Evolutionary conservation across 2,888 invertebrate genomes (phyloP).

Genomic region (Antitype chi): DNA sequence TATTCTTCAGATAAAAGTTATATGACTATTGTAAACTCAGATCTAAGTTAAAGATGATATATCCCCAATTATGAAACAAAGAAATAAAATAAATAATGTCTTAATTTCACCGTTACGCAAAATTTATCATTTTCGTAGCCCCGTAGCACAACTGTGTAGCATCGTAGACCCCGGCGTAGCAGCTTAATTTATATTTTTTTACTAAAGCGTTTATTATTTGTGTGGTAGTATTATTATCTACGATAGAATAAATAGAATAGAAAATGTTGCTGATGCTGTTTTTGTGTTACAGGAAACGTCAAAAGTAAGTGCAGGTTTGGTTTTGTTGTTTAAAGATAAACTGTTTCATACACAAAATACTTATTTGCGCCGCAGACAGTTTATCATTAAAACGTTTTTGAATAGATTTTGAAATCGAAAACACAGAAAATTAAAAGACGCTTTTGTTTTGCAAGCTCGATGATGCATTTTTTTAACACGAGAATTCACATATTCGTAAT

Average conservation of each 20-base stretch:
- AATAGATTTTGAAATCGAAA: neutral
- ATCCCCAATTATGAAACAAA: no score
- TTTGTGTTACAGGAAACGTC: no score
- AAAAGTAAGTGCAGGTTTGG: neutral
- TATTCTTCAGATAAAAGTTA: no score
- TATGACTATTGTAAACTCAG: no score
- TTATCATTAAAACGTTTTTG: neutral
- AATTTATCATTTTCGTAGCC: conserved; percentile 16
- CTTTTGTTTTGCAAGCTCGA: no score
- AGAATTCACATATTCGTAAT: neutral
- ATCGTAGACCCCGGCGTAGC: neutral
- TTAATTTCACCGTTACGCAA: neutral
- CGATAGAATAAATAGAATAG: no score
- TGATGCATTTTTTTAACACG: neutral
- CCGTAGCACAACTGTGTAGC: conserved; percentile 15
- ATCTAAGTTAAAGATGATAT: no score
- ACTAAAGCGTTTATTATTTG: no score
- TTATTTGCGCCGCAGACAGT: neutral
- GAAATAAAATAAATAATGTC: neutral
- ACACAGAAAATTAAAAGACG: neutral
- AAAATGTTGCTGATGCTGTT: no score
- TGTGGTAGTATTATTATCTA: no score
- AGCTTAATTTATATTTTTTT: no score
- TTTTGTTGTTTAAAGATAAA: neutral
- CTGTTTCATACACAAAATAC: neutral